Evolutionary conservation across 2,113 vertebrate genomes (phyloP).

Genomic region (Stegastes partitus): DNA sequence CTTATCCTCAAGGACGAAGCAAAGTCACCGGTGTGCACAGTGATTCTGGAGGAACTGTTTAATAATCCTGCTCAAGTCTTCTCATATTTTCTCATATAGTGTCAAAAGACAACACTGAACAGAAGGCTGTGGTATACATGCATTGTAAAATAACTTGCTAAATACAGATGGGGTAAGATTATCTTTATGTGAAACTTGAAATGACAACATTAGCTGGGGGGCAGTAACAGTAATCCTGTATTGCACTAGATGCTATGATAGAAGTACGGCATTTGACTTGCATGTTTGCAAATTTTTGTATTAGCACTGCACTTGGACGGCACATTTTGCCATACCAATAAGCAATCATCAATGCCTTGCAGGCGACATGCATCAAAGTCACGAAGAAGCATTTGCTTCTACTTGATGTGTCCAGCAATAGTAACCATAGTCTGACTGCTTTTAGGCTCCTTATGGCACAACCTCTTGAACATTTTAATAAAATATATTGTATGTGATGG

Average conservation of each 20-base stretch:
- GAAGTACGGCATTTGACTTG: no score
- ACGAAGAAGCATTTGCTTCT: background rate
- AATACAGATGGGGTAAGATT: background rate
- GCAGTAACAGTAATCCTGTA: background rate
- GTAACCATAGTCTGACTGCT: conserved; percentile 65
- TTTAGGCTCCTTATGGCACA: conserved; percentile 26
- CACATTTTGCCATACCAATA: background rate
- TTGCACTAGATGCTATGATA: no score
- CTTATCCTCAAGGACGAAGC: background rate
- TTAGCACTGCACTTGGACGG: background rate
- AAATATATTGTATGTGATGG: conserved; percentile 62
- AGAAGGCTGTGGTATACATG: background rate
- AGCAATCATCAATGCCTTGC: no score
- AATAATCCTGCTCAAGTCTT: background rate
- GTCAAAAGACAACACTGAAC: background rate
- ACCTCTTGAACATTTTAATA: conserved; percentile 12
- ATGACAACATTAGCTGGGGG: background rate
- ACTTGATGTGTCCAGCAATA: background rate
- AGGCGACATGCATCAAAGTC: background rate
- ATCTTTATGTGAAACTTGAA: no score
- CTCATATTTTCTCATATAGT: background rate
- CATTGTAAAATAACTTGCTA: background rate
- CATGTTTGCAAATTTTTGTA: no score
- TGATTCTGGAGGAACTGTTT: background rate
- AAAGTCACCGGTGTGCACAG: background rate